A percentile compares a stretch with the other conserved stretches of the same genome.
These are phyloP conservation scores for Hyles lineata DNA, from an alignment of 2,888 invertebrate species.

Conservation along the genomic window DNA sequence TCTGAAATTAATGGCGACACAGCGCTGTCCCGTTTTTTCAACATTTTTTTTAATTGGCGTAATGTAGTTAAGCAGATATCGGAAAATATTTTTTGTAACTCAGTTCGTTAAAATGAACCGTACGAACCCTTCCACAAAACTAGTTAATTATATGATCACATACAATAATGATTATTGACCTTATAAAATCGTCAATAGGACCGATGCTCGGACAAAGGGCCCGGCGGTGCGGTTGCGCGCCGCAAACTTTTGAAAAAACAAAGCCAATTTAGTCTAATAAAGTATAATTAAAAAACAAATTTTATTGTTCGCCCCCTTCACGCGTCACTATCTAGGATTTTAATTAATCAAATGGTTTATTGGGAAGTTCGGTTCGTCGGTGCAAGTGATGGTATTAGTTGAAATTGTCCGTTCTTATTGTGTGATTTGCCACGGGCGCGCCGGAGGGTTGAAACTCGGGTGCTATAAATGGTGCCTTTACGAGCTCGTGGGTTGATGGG, in stretches of 20 bases:
- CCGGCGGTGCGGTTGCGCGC: slow-evolving; percentile 63
- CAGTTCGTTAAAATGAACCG: slow-evolving; percentile 40
- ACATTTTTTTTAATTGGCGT: slow-evolving; percentile 40
- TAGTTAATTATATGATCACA: slow-evolving; percentile 79
- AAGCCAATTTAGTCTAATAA: slow-evolving; percentile 80
- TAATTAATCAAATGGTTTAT: slow-evolving; percentile 78
- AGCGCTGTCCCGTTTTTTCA: slow-evolving; percentile 60
- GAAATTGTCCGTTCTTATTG: slow-evolving; percentile 63
- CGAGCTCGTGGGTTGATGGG: slow-evolving; percentile 43
- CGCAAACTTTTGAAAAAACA: slow-evolving; percentile 70
- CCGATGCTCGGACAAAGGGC: slow-evolving; percentile 72
- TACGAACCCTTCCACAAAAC: slow-evolving; percentile 63
- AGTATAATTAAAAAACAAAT: slow-evolving; percentile 79
- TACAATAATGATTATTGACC: slow-evolving; percentile 82
- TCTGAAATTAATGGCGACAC: slow-evolving; percentile 72
- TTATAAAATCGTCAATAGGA: slow-evolving; percentile 82
- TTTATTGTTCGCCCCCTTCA: slow-evolving; percentile 76
- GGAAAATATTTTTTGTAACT: slow-evolving; percentile 19
- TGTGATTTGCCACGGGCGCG: slow-evolving; percentile 70
- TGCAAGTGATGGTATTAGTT: slow-evolving; percentile 62
- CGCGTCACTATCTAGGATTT: slow-evolving; percentile 68
- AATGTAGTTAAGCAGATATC: slow-evolving; percentile 47
- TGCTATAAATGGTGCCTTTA: slow-evolving; percentile 68
- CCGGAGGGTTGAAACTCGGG: slow-evolving; percentile 63
- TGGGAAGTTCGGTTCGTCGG: slow-evolving; percentile 57